Evolutionary conservation across 2,888 invertebrate species (phyloP).

Genomic region (Acanthoscelides obtectus): DNA sequence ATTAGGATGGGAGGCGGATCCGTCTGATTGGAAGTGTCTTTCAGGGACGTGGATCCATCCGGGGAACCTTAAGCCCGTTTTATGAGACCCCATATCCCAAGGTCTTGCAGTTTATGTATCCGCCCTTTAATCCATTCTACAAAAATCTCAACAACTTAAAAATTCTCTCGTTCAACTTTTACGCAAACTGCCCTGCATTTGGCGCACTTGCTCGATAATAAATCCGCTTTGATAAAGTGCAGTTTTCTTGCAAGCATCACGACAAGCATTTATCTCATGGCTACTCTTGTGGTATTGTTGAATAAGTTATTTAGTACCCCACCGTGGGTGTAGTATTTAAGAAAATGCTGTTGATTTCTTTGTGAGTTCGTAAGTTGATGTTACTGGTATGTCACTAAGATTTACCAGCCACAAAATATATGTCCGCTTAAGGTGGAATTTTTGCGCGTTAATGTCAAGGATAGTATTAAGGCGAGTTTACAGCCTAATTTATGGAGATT

Average conservation of each 20-base stretch:
- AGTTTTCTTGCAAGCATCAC: neutral
- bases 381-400: neutral
- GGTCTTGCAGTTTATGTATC: too few relatives aligned
- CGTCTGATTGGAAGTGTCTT: too few relatives aligned
- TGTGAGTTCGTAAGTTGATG: neutral
- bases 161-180: neutral
- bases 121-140: too few relatives aligned
- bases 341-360: neutral
- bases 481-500: neutral
- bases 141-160: too few relatives aligned
- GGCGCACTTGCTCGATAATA: neutral
- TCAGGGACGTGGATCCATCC: too few relatives aligned
- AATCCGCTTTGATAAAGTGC: neutral
- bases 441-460: neutral
- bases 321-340: neutral
- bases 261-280: neutral
- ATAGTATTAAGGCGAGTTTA: neutral
- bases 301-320: neutral
- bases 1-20: too few relatives aligned
- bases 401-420: neutral
- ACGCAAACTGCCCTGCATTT: neutral
- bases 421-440: neutral
- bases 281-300: neutral
- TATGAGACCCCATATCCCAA: too few relatives aligned
- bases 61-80: too few relatives aligned